phyloP scores from a whole-genome alignment of 1,140 invertebrate genomes.

The Argopecten irradians region DNA sequence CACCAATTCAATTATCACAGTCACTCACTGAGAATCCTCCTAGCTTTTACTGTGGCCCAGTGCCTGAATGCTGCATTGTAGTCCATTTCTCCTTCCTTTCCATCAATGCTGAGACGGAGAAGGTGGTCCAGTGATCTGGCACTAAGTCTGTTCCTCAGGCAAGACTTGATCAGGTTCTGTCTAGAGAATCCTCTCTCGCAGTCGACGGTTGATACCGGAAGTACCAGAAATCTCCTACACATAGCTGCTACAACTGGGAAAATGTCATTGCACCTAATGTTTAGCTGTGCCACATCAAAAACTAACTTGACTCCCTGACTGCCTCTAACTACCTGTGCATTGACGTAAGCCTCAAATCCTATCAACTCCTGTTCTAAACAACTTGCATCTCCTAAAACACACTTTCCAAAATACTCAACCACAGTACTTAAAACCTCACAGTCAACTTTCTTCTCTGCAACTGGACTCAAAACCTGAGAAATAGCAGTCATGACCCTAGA shows the following conservation, averaged over 20 bases:
- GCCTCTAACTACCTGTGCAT: too few relatives aligned
- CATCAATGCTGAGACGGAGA: too few relatives aligned
- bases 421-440: background rate
- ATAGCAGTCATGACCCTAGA: constrained; percentile 13
- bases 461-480: background rate
- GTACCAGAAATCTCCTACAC: constrained; percentile 27
- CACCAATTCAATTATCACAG: too few relatives aligned
- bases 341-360: too few relatives aligned
- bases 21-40: too few relatives aligned
- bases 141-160: background rate
- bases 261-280: background rate
- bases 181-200: constrained; percentile 37
- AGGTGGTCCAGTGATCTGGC: background rate
- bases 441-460: background rate
- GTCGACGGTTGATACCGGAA: constrained; percentile 33
- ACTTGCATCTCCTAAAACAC: too few relatives aligned
- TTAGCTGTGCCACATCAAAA: background rate
- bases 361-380: background rate
- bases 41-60: too few relatives aligned
- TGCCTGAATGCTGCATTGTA: too few relatives aligned
- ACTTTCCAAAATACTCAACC: background rate
- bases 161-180: background rate
- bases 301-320: too few relatives aligned
- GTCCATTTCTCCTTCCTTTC: too few relatives aligned
- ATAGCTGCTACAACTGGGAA: constrained; percentile 31